Base-by-base conservation (phyloP, 1,140 invertebrate species). In the Halyomorpha halys region DNA sequence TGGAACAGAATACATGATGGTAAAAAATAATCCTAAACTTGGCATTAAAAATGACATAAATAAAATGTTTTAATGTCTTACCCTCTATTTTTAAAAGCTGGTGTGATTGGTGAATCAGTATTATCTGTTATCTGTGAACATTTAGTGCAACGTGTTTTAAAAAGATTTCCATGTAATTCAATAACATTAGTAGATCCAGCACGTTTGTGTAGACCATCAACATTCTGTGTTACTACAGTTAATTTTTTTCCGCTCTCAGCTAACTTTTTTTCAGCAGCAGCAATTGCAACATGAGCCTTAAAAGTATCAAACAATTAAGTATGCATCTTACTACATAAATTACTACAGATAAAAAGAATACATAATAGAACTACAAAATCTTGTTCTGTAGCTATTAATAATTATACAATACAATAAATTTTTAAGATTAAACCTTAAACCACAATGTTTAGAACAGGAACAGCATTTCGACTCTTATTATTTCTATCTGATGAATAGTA, bases 141-240 rank as follows among this genome's bases (percentile, higher is more conserved):
- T 72, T 85, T 84, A 0, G 81, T 84, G 71, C 92, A 95, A 61
- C 82, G 78, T n/a, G 89, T 90, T 77, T 85, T 87, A 69, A 85
- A 92, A 11, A 94, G 76, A 66, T 86, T 88, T 21, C 85, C 94
- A 79, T 97, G 94, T n/a, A 97, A 79, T 74, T 97, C 92, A 15
- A 93, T 78, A 3, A 96, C 74, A 70, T 89, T 83, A 67, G 82
- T 76, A 18, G 88, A 86, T 3, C 93, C 93, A 18, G 93, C 92
- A 73, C 80, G 82, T 64, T 77, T 77, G 78, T 97, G 93, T 15
- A 97, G 76, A 53, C 86, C 86, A 78, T 97, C 94, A 56, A 97
- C 89, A 81, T 97, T 97, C 76, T 97, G 93, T 1, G 94, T 97
- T 44, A 97, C 83, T 2, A 94, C 77, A 39, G 80, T 82, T 61